These are phyloP conservation scores for Synergus japonicus DNA, from an alignment of 2,888 invertebrate genomes.

Conservation along the genomic window DNA sequence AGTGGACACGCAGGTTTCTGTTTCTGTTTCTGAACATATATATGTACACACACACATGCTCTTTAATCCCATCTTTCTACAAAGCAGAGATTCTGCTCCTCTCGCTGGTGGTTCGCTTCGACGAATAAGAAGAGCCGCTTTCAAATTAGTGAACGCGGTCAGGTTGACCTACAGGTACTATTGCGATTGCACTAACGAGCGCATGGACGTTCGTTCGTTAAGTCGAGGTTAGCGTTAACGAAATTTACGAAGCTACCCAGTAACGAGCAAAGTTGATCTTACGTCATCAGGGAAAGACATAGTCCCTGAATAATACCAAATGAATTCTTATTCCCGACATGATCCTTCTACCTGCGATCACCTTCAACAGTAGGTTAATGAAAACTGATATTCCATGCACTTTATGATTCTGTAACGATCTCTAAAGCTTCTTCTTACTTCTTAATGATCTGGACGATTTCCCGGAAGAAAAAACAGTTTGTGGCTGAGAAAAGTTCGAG, in stretches of 20 bases:
- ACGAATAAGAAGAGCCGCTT: slow-evolving; percentile 60
- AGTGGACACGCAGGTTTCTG: slow-evolving; percentile 54
- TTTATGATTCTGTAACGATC: slow-evolving; percentile 28
- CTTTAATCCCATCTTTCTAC: slow-evolving; percentile 48
- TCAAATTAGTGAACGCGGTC: slow-evolving; percentile 59
- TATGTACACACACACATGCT: neutral
- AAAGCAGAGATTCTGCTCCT: slow-evolving; percentile 37
- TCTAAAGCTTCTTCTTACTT: neutral
- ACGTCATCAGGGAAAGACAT: slow-evolving; percentile 53
- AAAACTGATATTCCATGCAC: slow-evolving; percentile 23
- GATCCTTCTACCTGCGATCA: neutral
- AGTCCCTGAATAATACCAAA: slow-evolving; percentile 6
- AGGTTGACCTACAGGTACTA: slow-evolving; percentile 55
- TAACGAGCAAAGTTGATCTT: slow-evolving; percentile 62
- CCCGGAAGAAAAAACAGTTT: neutral
- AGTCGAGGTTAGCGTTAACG: slow-evolving; percentile 63
- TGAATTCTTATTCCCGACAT: neutral
- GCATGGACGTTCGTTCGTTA: slow-evolving; percentile 62
- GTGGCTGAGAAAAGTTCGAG: neutral
- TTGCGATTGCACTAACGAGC: slow-evolving; percentile 61
- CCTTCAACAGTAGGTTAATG: slow-evolving; percentile 16
- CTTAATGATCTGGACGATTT: slow-evolving; percentile 8
- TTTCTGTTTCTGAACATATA: slow-evolving; percentile 45
- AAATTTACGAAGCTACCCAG: slow-evolving; percentile 65
- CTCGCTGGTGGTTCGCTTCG: slow-evolving; percentile 44